These are phyloP conservation scores for Rhinoraja longicauda DNA, from an alignment of 2,797 vertebrate species.

Conservation along the genomic window DNA sequence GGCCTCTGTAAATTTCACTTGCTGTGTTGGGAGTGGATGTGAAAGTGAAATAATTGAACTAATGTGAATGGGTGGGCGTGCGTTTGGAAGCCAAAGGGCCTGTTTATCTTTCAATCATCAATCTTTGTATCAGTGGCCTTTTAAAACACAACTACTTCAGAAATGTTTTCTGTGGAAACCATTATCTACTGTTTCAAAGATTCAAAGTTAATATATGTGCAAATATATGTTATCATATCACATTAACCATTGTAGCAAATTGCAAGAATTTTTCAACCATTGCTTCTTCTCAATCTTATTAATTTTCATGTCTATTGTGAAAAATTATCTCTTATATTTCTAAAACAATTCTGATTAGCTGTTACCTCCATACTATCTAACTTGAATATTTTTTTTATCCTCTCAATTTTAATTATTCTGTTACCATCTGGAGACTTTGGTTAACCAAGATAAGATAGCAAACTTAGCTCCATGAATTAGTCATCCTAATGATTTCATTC, in stretches of 20 bases:
- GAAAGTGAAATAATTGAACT: too few relatives aligned
- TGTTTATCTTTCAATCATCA: too few relatives aligned
- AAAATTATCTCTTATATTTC: neutral
- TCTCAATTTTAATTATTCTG: neutral
- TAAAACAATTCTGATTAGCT: too few relatives aligned
- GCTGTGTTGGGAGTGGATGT: too few relatives aligned
- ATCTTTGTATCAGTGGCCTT: neutral
- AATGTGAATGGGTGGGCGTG: too few relatives aligned
- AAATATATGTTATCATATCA: too few relatives aligned
- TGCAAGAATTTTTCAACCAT: neutral
- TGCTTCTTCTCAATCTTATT: neutral
- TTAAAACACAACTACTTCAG: neutral
- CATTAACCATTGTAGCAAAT: neutral
- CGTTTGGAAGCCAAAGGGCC: too few relatives aligned
- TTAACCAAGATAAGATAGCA: neutral
- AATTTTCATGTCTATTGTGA: neutral
- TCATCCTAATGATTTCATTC: neutral
- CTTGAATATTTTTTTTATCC: neutral
- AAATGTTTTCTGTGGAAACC: neutral
- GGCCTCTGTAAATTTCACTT: too few relatives aligned
- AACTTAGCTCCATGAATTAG: neutral
- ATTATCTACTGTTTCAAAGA: neutral
- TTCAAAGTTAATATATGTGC: neutral
- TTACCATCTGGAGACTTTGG: neutral
- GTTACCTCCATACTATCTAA: too few relatives aligned